Percentiles rank a stretch among this genome's conserved stretches.
Evolutionary conservation across 2,797 vertebrate genomes (phyloP).

Genomic region (Echiichthys vipera): DNA sequence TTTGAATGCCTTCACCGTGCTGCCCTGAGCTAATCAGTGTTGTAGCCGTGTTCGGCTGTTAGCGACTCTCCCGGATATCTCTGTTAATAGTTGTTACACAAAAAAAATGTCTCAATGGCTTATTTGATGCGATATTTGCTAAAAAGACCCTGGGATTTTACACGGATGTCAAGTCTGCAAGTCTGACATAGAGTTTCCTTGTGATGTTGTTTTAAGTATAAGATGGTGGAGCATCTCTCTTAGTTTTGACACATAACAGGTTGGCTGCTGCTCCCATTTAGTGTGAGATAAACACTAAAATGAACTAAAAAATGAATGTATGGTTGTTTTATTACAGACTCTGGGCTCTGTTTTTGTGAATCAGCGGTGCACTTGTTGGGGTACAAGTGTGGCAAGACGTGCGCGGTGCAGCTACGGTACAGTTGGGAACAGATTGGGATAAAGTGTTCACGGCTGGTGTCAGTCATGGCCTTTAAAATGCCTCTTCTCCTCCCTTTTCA

Average conservation of each 20-base stretch:
- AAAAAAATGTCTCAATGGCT: too few species aligned
- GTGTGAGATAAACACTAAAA: background rate
- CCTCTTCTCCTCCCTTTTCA: conserved; percentile 11
- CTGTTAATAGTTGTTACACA: too few species aligned
- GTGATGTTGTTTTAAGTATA: background rate
- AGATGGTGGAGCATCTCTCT: background rate
- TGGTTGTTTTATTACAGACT: background rate
- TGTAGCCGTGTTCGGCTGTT: too few species aligned
- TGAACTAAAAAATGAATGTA: background rate
- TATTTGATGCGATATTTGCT: too few species aligned
- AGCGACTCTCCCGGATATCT: too few species aligned
- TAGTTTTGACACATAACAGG: background rate
- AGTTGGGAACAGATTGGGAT: background rate
- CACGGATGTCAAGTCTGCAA: too few species aligned
- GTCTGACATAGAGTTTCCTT: background rate
- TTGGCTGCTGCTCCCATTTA: background rate
- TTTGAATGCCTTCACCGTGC: too few species aligned
- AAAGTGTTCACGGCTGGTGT: too few species aligned
- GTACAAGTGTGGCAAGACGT: background rate
- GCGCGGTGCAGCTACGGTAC: background rate
- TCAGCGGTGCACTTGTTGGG: background rate
- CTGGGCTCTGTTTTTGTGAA: background rate
- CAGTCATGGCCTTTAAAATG: conserved; percentile 29
- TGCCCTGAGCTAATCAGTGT: too few species aligned
- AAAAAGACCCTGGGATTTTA: too few species aligned